Percentiles rank a stretch among this genome's conserved stretches.
Evolutionary conservation across 1,140 invertebrate genomes (phyloP).

Genomic region (Drosophila asahinai): DNA sequence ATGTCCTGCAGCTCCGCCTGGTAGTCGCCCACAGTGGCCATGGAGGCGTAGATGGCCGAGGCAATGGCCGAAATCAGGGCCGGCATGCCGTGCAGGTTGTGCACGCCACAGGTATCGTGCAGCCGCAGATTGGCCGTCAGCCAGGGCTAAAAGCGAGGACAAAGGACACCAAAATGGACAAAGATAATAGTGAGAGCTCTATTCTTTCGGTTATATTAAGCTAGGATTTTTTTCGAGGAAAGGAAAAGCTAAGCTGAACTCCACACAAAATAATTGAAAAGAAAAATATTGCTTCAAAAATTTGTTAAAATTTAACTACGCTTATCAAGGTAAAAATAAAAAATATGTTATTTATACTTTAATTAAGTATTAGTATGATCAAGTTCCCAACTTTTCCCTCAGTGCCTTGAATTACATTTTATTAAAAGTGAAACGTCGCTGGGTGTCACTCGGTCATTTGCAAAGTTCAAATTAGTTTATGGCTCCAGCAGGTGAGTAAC

Average conservation of each 20-base stretch:
- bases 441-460: slow-evolving; percentile 25
- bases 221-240: background rate
- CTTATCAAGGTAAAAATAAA: no score
- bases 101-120: slow-evolving; percentile 97
- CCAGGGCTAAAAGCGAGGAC: slow-evolving; percentile 87
- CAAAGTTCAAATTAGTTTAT: slow-evolving; percentile 55
- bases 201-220: background rate
- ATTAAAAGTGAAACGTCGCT: slow-evolving; percentile 25
- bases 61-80: slow-evolving; percentile 93
- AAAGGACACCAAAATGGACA: slow-evolving; percentile 21
- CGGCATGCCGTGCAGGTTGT: slow-evolving; percentile 98
- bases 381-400: no score
- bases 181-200: background rate
- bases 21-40: slow-evolving; percentile 88
- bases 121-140: slow-evolving; percentile 89
- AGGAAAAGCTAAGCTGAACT: no score
- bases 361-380: no score
- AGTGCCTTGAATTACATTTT: slow-evolving; percentile 34
- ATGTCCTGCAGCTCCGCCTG: slow-evolving; percentile 87
- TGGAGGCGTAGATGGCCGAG: slow-evolving; percentile 90
- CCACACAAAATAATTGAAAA: background rate
- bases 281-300: rapidly evolving
- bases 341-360: no score
- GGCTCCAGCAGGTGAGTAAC: slow-evolving; percentile 7
- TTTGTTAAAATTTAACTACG: background rate